Evolutionary conservation across 2,888 invertebrate genomes (phyloP).

Genomic region (Leucophenga montana): DNA sequence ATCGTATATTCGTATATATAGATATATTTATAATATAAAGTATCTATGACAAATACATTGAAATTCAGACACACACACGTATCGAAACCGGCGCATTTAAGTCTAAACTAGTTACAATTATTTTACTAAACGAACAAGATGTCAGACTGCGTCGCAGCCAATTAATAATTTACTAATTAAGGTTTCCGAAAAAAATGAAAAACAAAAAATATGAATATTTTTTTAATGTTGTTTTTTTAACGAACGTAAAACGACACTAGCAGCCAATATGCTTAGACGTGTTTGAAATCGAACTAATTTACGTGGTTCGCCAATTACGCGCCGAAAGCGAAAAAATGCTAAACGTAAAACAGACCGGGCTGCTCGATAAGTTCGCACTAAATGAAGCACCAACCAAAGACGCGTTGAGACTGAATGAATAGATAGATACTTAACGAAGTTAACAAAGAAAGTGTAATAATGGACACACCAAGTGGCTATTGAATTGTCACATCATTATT

Average conservation of each 20-base stretch:
- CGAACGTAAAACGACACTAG: no score
- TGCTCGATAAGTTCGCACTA: not conserved
- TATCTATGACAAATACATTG: no score
- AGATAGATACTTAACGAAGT: conserved; percentile 36
- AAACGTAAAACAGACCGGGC: conserved; percentile 31
- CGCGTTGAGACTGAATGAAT: conserved; percentile 6
- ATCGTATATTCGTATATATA: no score
- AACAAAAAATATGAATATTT: no score
- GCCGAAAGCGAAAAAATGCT: conserved; percentile 50
- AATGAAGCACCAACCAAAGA: conserved; percentile 26
- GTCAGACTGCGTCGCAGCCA: not conserved
- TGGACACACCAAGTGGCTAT: conserved; percentile 51
- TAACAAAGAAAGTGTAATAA: conserved; percentile 23
- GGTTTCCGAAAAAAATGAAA: no score
- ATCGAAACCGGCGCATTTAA: not conserved
- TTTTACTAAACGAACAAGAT: not conserved
- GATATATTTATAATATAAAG: no score
- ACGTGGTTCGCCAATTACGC: conserved; percentile 26
- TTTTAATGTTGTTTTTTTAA: no score
- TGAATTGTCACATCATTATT: conserved; percentile 58
- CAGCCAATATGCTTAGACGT: conserved; percentile 24
- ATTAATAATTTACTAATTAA: conserved; percentile 21
- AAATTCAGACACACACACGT: no score
- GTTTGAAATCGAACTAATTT: conserved; percentile 40
- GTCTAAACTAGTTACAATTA: conserved; percentile 16